Evolutionary conservation across 37 sponge, comb jelly and placozoan species (phyloP), one percentile per base, ranked within the genome.

Genomic region (Eunapius fragilis): DNA sequence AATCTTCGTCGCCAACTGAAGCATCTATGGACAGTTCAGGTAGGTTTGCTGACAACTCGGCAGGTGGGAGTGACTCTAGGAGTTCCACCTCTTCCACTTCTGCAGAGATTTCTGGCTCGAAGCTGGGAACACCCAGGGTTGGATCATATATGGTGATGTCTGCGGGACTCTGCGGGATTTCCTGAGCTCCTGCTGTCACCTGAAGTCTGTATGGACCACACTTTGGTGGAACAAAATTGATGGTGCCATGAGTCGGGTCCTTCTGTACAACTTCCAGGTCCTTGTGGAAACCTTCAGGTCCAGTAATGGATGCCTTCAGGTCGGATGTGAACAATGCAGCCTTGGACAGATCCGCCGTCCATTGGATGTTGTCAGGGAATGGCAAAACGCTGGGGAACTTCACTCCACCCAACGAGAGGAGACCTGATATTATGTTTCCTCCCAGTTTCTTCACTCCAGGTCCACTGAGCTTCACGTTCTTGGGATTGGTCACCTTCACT

Each of bases 101-200:
- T 24, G 32, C 38, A 0, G n/a, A 67, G 17, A 92, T 84, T 68
- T 41, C 49, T 28, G 81, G 81, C 31, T 76, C 69, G 58, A 92
- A 38, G 26, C 77, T 83, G 17, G 84, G 80, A 26, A 50, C 80
- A 17, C 92, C 92, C 13, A 84, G 81, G 25, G 69, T 80, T n/a
- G 79, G 35, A 24, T 92, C 81, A 34, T 90, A 88, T 19, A 58
- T 58, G 58, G 58, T 58, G 58, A 58, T 58, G 14, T 58, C 58
- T 19, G 58, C 58, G 6, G 58, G 58, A 17, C 58, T 58, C 17
- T 58, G 58, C 1, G 58, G 58, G 14, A 58, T 17, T 58, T 58
- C 58, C 58, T 58, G 58, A 58, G 19, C 58, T 58, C 19, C 58
- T 19, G 58, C 58, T 2, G 58, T 58, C 6, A 58, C 58, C 14